phyloP scores from a whole-genome alignment of 1,140 invertebrate genomes.

The Cryptotermes secundus region DNA sequence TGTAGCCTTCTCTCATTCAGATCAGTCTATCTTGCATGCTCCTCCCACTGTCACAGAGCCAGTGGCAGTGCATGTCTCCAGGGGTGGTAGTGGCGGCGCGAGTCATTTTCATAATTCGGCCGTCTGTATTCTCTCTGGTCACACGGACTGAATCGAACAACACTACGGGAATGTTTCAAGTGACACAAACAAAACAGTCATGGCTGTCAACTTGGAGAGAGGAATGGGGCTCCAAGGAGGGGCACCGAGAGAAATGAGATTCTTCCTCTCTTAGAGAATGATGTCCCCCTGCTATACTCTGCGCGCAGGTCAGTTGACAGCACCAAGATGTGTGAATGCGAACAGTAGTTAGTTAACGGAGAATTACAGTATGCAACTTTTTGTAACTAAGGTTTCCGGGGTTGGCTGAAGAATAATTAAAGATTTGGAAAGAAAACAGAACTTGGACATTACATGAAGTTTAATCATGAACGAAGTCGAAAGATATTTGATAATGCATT shows the following conservation, averaged over 20 bases:
- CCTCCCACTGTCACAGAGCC: background rate
- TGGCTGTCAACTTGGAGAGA: background rate
- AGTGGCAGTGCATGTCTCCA: background rate
- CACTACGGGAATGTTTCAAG: constrained; percentile 40
- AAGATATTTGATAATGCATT: too few relatives aligned
- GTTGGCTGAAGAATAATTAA: too few relatives aligned
- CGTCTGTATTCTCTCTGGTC: constrained; percentile 55
- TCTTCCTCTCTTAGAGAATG: background rate
- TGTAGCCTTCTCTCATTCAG: background rate
- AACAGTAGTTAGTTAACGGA: too few relatives aligned
- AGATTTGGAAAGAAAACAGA: too few relatives aligned
- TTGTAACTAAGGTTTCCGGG: too few relatives aligned
- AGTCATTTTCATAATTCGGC: constrained; percentile 61
- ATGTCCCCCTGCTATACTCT: background rate
- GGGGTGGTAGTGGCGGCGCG: constrained; percentile 29
- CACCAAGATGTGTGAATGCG: background rate
- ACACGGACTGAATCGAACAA: constrained; percentile 48
- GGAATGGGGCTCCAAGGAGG: constrained; percentile 21
- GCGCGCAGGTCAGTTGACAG: background rate
- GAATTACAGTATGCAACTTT: too few relatives aligned
- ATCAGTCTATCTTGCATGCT: background rate
- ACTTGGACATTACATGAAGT: too few relatives aligned
- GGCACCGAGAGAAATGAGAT: constrained; percentile 9
- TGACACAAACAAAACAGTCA: constrained; percentile 32
- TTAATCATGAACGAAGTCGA: too few relatives aligned